These are phyloP conservation scores for Pseudochirops corinnae DNA, from an alignment of 2,797 vertebrate genomes.

Conservation along the genomic window DNA sequence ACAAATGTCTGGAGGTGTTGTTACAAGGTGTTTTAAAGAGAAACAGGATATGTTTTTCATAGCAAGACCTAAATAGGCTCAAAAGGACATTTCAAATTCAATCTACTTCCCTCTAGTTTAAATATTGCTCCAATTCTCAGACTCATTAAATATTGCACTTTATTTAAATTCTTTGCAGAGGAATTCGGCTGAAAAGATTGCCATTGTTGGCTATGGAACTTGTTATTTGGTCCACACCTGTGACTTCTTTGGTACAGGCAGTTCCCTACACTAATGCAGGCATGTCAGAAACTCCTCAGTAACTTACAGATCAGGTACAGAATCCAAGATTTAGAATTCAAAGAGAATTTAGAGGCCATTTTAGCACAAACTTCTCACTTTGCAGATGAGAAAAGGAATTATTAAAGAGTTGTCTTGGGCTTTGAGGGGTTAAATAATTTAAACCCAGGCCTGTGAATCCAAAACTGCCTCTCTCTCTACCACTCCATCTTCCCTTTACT, in stretches of 20 bases:
- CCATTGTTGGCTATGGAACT: conserved; percentile 48
- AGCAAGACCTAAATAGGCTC: conserved; percentile 21
- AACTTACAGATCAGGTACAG: background rate
- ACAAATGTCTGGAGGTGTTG: conserved; percentile 28
- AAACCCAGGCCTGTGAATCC: background rate
- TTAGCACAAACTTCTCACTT: background rate
- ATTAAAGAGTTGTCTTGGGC: background rate
- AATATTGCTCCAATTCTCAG: conserved; percentile 22
- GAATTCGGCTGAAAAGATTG: conserved; percentile 18
- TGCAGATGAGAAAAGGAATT: background rate
- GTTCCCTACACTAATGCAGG: background rate
- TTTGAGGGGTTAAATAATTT: background rate
- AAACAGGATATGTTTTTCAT: conserved; percentile 39
- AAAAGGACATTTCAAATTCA: conserved; percentile 55
- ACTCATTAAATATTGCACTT: conserved; percentile 32
- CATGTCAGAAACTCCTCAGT: background rate
- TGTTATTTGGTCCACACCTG: background rate
- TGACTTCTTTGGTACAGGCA: background rate
- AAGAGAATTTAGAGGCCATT: background rate
- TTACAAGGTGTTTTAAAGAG: conserved; percentile 30
- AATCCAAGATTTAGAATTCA: background rate
- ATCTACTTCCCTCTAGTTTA: conserved; percentile 33
- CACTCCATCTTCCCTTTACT: background rate
- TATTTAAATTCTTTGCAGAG: conserved; percentile 44
- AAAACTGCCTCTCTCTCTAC: background rate